Conservation (phyloP, 2,113 vertebrate species). For the Amphiprion ocellaris region DNA sequence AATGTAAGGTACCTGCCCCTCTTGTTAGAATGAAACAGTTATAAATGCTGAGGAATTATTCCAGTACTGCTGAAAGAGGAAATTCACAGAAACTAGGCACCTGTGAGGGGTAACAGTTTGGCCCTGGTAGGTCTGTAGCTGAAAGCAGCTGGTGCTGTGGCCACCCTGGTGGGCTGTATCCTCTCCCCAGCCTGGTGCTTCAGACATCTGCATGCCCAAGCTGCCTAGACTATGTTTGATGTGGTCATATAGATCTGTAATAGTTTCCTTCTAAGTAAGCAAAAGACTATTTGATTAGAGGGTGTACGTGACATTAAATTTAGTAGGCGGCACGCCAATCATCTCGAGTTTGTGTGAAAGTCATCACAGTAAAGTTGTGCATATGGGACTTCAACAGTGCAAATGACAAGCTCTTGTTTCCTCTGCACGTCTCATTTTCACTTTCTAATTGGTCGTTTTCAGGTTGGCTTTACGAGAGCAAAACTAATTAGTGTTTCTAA, state of each 20-base stretch:
- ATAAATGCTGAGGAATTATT: constrained; percentile 24
- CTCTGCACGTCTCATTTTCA: constrained; percentile 82
- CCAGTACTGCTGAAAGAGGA: constrained; percentile 64
- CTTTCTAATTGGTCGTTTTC: constrained; percentile 88
- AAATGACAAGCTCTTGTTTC: constrained; percentile 83
- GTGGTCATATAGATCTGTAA: constrained; percentile 67
- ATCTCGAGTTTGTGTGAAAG: constrained; percentile 52
- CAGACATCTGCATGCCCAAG: constrained; percentile 71
- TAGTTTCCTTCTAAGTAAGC: constrained; percentile 54
- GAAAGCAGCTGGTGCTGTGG: constrained; percentile 80
- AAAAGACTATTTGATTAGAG: constrained; percentile 45
- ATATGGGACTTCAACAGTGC: constrained; percentile 69
- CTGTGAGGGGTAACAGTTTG: constrained; percentile 61
- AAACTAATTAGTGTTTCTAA: constrained; percentile 90
- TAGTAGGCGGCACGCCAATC: constrained; percentile 48
- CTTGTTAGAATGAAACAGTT: constrained; percentile 22
- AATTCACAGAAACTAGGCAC: constrained; percentile 62
- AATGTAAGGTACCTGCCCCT: neutral
- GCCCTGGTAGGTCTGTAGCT: constrained; percentile 56
- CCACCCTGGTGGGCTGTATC: constrained; percentile 72
- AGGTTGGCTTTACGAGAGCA: constrained; percentile 88
- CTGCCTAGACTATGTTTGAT: constrained; percentile 68
- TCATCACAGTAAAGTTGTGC: constrained; percentile 69
- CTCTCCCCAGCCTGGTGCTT: constrained; percentile 52
- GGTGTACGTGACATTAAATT: constrained; percentile 54